These are phyloP conservation scores for Cnemophilus loriae DNA, from an alignment of 2,113 vertebrate genomes.

Conservation along the genomic window DNA sequence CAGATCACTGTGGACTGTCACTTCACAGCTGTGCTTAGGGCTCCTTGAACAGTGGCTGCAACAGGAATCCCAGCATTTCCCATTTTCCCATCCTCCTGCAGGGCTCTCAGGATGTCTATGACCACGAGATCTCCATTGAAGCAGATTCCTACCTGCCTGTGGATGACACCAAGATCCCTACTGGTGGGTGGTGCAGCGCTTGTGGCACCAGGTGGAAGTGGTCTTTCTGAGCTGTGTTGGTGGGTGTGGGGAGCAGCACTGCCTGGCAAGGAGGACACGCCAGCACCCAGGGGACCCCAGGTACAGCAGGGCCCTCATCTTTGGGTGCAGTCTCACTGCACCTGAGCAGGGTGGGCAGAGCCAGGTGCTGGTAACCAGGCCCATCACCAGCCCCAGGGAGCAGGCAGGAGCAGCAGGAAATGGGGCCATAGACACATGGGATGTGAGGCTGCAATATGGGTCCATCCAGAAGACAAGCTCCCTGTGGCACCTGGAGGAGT, in stretches of 20 bases:
- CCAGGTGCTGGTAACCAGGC: not conserved
- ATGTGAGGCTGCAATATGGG: not conserved
- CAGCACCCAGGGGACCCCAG: not conserved
- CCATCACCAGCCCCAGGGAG: not conserved
- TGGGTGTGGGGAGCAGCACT: not conserved
- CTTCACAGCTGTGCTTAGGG: not conserved
- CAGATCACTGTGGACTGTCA: not conserved
- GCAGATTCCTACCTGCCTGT: constrained; percentile 85
- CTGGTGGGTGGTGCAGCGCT: constrained; percentile 67
- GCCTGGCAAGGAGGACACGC: not conserved
- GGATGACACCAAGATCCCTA: constrained; percentile 81
- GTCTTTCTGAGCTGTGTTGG: not conserved
- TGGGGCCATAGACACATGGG: not conserved
- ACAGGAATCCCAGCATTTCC: not conserved
- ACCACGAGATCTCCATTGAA: constrained; percentile 82
- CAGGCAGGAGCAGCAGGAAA: not conserved
- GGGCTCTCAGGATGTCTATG: constrained; percentile 80
- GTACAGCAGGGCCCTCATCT: not conserved
- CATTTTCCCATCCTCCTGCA: constrained; percentile 30
- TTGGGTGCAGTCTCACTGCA: not conserved
- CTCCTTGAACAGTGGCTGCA: not conserved
- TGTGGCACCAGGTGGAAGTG: rapidly evolving
- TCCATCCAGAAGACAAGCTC: not conserved
- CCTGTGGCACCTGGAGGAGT: not conserved
- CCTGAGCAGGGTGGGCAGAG: not conserved